Evolutionary conservation across 2,888 invertebrate genomes (phyloP), one percentile per base, ranked within the genome.

Genomic region (Tenthredo mesomela): DNA sequence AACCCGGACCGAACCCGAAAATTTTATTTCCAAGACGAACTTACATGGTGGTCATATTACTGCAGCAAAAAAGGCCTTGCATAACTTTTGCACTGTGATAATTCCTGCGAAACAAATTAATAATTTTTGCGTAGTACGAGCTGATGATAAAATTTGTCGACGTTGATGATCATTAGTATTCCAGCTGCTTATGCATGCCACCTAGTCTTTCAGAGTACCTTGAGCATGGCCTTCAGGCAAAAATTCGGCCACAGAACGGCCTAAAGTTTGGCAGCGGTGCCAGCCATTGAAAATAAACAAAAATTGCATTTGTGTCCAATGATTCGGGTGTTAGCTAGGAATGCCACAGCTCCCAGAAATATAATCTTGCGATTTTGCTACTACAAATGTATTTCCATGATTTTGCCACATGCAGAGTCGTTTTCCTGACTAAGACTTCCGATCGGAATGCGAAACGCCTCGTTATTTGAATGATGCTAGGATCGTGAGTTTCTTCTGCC

Each of bases 191-290:
- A n/a, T n/a, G 47, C 65, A 47, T 50, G 47, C 18, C 82, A 47
- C 15, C n/a, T n/a, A 43, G 67, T 47, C 70, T 67, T 70, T 67
- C 67, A 33, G 67, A 18, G 70, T 70, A 82, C 82, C 82, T 82
- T 82, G 82, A n/a, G 61, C 37, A 80, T 61, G 61, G 80, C 80
- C 80, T 80, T 40, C 58, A 6, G 50, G 61, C 33, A 37, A 61
- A 80, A n/a, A 80, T 80, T 61, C 40, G 50, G 33, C 58, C 37
- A 29, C 15, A 21, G 25, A 61, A 61, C 18, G 12, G 33, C 15
- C 21, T 25, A 40, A 18, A 40, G 18, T 61, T 80, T 58, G 58
- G 40, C 58, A n/a, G 21, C 80, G 40, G 61, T 50, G 61, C 80
- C 61, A 58, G 29, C 54, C 5, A 54, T 33, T 3, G 29, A 33